Evolutionary conservation across 2,113 vertebrate genomes (phyloP), one percentile per base, ranked within the genome.

Genomic region (Triplophysa dalaica): DNA sequence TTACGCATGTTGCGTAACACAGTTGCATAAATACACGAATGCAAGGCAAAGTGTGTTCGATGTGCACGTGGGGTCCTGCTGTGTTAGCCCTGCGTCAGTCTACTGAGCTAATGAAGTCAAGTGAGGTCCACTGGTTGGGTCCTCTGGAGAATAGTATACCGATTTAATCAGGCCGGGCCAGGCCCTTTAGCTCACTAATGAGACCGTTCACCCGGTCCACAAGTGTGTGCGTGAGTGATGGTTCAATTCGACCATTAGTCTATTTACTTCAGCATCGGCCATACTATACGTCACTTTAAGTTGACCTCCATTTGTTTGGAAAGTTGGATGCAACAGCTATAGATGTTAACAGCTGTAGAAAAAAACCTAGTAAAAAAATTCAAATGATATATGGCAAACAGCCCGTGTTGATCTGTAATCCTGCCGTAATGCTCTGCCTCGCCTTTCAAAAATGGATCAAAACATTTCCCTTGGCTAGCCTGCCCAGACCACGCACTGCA

Each of bases 31-130:
- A 41, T 14, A 17, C 26, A n/a, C 26, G 50, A 33, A 13, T 54
- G 48, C 22, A 8, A 33, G 68, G 50, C 4, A 54, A 54, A 70
- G 65, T 4, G 0, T 14, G 0, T 14, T 38, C 26, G 19, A 54
- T 68, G 62, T 56, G 48, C 50, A 62, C 56, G 41, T 62, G 16
- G 56, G 45, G 29, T 62, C 70, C 7, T 75, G 75, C 60, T 75
- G 67, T 65, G 67, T 38, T 54, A 82, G 73, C 43, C 41, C 73
- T 14, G 29, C 38, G 41, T 77, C 60, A 79, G 78, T 75, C 78
- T 74, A 70, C 76, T 69, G 73, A 68, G 69, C 62, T 86, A 83
- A 86, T 87, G 83, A 86, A 87, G 81, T 83, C 85, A 83, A 84
- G 83, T 69, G 79, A 85, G 83, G 78, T 80, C 77, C 67, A 81